A percentile compares a stretch with the other conserved stretches of the same genome.
Evolutionary conservation across 2,888 invertebrate genomes (phyloP).

Genomic region (Pterobdella sp.): DNA sequence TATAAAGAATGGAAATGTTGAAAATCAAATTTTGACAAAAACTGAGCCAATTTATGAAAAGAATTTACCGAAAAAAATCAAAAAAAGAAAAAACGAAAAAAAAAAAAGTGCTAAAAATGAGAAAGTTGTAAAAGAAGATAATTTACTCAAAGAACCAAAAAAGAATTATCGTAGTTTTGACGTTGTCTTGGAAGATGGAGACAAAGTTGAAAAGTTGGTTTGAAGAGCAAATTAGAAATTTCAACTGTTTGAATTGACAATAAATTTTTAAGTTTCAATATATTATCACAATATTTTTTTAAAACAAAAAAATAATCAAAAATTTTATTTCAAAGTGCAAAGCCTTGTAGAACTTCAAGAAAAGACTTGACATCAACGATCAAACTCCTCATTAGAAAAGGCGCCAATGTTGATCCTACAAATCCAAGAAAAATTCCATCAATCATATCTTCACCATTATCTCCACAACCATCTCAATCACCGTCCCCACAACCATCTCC

Average conservation of each 20-base stretch:
- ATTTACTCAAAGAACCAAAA: no score
- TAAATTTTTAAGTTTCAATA: no score
- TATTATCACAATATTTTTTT: no score
- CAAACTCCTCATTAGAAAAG: constrained; percentile 12
- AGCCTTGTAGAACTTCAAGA: no score
- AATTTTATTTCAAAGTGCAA: background rate
- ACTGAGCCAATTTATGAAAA: background rate
- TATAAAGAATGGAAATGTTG: background rate
- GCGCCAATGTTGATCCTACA: background rate
- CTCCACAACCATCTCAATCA: background rate
- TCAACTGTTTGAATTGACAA: no score
- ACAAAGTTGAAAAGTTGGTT: background rate
- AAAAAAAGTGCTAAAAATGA: background rate
- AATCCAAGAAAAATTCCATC: no score
- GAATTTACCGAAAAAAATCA: no score
- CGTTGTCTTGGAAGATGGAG: background rate
- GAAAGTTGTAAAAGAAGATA: no score
- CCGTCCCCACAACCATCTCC: background rate
- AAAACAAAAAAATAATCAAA: no score
- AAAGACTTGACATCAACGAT: constrained; percentile 12
- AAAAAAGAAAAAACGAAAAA: background rate
- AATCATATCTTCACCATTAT: background rate
- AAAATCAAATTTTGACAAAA: background rate
- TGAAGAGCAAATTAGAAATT: background rate
- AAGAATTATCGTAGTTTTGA: background rate